A percentile compares a stretch with the other conserved stretches of the same genome.
These are phyloP conservation scores for Sebastes kiyomatsui DNA, from an alignment of 2,797 vertebrate species.

Conservation along the genomic window DNA sequence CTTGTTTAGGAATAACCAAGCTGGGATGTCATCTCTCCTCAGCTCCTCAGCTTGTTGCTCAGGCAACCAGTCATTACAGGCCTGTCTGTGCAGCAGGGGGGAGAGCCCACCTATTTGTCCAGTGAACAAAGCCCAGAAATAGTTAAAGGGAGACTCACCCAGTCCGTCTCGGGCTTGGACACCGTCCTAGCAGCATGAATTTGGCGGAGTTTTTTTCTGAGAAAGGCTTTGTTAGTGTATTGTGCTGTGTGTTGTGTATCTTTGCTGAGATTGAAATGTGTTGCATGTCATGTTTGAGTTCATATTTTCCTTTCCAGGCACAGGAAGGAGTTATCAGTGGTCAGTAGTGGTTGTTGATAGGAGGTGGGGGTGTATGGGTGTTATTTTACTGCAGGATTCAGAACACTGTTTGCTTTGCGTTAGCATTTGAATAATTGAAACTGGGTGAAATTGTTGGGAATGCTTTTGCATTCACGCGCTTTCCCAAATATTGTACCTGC, in stretches of 20 bases:
- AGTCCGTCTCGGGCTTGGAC: slow-evolving; percentile 11
- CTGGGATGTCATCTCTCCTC: slow-evolving; percentile 15
- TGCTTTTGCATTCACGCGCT: not conserved
- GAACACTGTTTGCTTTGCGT: not conserved
- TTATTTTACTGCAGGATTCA: not conserved
- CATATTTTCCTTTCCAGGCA: not conserved
- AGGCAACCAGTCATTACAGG: slow-evolving; percentile 19
- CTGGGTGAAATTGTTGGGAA: not conserved
- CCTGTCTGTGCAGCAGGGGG: slow-evolving; percentile 18
- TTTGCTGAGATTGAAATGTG: not conserved
- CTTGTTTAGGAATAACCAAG: slow-evolving; percentile 12
- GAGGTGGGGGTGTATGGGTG: not conserved
- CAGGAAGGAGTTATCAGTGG: not conserved
- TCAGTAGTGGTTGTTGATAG: not conserved
- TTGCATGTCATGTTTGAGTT: not conserved
- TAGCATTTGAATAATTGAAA: not conserved
- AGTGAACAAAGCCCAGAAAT: slow-evolving; percentile 27
- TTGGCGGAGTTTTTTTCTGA: not conserved
- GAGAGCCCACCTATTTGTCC: slow-evolving; percentile 4
- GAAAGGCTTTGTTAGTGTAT: not conserved
- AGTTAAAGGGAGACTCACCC: not conserved
- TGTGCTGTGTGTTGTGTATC: not conserved
- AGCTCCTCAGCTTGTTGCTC: slow-evolving; percentile 4
- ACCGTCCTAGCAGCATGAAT: not conserved
- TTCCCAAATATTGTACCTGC: no score